Evolutionary conservation across 2,888 invertebrate species (phyloP).

Genomic region (Hofmannophila pseudospretella): DNA sequence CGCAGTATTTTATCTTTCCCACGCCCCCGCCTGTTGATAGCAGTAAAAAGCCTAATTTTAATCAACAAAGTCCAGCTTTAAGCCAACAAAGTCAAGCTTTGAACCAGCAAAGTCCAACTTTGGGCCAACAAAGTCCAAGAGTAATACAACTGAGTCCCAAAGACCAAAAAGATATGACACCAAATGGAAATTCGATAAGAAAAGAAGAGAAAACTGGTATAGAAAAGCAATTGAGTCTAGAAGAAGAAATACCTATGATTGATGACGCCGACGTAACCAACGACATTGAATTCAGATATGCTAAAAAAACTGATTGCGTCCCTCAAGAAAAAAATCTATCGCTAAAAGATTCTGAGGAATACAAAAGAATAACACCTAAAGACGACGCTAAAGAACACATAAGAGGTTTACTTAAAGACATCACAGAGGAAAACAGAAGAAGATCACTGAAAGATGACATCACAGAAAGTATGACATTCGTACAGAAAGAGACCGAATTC

Average conservation of each 20-base stretch:
- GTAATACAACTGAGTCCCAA: too few species aligned
- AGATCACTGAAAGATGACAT: constrained; percentile 7
- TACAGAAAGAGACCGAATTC: constrained; percentile 7
- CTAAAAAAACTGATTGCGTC: constrained; percentile 26
- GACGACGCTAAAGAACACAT: neutral
- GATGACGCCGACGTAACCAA: constrained; percentile 65
- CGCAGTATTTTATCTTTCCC: constrained; percentile 71
- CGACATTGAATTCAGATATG: constrained; percentile 65
- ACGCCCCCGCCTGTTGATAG: constrained; percentile 57
- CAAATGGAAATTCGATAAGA: constrained; percentile 7
- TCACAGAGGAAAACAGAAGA: constrained; percentile 16
- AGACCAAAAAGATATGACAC: neutral
- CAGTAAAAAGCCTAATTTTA: constrained; percentile 41
- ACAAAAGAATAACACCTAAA: neutral
- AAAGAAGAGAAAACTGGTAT: constrained; percentile 46
- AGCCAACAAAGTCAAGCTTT: neutral
- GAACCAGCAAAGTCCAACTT: constrained; percentile 4
- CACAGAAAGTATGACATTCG: constrained; percentile 5
- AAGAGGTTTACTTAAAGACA: constrained; percentile 7
- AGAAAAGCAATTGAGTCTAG: constrained; percentile 68
- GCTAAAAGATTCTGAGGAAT: constrained; percentile 5
- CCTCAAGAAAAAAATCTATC: constrained; percentile 7
- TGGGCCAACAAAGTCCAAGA: neutral
- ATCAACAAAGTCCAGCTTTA: constrained; percentile 11
- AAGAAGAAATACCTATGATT: constrained; percentile 76